Evolutionary conservation across 2,888 invertebrate genomes (phyloP).

Genomic region (Caenorhabditis sp.): DNA sequence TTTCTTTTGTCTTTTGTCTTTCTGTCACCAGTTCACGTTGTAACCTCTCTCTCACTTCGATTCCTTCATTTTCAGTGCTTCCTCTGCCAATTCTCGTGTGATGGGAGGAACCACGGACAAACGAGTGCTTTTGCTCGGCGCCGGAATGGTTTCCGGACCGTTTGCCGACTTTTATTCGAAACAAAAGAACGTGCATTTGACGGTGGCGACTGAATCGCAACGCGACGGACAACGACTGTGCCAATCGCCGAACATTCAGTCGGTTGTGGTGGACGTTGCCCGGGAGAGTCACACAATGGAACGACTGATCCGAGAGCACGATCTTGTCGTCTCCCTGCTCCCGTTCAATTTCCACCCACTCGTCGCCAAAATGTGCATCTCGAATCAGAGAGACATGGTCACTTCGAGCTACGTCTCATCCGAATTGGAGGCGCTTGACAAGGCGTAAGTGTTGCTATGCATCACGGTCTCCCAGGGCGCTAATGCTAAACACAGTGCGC

Average conservation of each 20-base stretch:
- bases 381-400: constrained; percentile 91
- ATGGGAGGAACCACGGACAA: constrained; percentile 79
- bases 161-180: constrained; percentile 93
- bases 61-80: constrained; percentile 82
- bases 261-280: constrained; percentile 88
- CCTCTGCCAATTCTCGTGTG: constrained; percentile 86
- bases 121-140: constrained; percentile 90
- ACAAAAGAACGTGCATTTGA: constrained; percentile 82
- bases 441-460: constrained; percentile 73
- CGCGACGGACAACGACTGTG: constrained; percentile 91
- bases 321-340: constrained; percentile 85
- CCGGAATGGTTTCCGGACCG: constrained; percentile 94
- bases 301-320: constrained; percentile 84
- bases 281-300: constrained; percentile 85
- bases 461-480: no score
- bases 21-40: neutral
- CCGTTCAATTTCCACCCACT: constrained; percentile 92
- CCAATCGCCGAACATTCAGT: constrained; percentile 84
- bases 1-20: neutral
- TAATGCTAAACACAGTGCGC: no score
- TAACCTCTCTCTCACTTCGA: neutral
- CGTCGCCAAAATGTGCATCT: constrained; percentile 89
- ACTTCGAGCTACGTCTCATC: constrained; percentile 95
- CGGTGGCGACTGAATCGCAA: constrained; percentile 86
- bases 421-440: constrained; percentile 84